Evolutionary conservation across 2,888 invertebrate genomes (phyloP).

Genomic region (Latrodectus hesperus): DNA sequence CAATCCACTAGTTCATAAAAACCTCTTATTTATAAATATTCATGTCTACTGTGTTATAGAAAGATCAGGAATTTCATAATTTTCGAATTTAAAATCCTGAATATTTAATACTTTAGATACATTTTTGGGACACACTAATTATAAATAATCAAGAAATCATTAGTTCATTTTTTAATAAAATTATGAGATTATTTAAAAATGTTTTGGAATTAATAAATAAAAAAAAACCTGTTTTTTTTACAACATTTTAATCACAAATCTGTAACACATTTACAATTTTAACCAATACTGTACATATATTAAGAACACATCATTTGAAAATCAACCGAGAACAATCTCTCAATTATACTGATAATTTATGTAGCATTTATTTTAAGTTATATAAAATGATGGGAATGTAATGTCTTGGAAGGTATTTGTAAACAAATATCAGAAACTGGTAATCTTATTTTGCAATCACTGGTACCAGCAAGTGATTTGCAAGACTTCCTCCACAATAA

Average conservation of each 20-base stretch:
- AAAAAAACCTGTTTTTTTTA: too few species aligned
- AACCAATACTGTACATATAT: neutral
- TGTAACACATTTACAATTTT: constrained; percentile 3
- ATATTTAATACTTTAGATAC: too few species aligned
- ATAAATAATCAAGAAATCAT: too few species aligned
- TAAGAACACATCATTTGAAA: neutral
- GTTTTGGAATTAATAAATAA: too few species aligned
- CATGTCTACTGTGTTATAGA: too few species aligned
- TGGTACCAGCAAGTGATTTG: constrained; percentile 64
- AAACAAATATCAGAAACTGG: neutral
- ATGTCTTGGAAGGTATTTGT: neutral
- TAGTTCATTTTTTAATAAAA: too few species aligned
- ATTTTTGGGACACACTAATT: too few species aligned
- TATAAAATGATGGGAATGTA: constrained; percentile 3
- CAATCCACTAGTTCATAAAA: too few species aligned
- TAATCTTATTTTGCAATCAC: constrained; percentile 30
- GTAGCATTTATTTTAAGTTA: neutral
- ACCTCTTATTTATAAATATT: too few species aligned
- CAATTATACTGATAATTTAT: neutral
- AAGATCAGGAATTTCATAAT: too few species aligned
- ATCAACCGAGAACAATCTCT: constrained; percentile 17
- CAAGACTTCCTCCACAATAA: neutral
- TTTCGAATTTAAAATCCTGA: too few species aligned
- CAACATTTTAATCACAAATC: constrained; percentile 12
- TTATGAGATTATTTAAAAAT: too few species aligned